Evolutionary conservation across 2,888 invertebrate genomes (phyloP), one percentile per base, ranked within the genome.

Genomic region (Taphrorychus bicolor): DNA sequence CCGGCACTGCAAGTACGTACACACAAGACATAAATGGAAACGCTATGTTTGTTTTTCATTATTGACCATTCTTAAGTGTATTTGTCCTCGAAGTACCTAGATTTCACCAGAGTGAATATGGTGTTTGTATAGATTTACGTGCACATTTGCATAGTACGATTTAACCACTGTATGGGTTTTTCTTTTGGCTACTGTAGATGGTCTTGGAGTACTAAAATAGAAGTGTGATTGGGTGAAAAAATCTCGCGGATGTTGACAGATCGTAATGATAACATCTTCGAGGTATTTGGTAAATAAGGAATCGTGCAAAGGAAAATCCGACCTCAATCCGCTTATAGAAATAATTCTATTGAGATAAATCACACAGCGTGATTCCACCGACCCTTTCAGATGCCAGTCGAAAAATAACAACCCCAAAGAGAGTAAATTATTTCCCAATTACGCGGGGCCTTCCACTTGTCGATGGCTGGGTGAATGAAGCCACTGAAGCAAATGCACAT

Each of bases 401-500:
- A 59, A 66, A 62, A 70, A 66, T 70, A 69, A 60, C 64, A 64
- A 65, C 59, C 68, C 70, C 62, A 51, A 69, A 48, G 66, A 54
- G 64, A 69, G 66, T 69, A 69, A 69, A 72, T 70, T 67, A 66
- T 70, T 70, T 58, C 70, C 69, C 70, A 72, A 66, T 62, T 69
- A 66, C 66, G 53, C 56, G 24, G 40, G 59, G 56, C 51, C 61
- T 40, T 32, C 61, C 67, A 67, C 67, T 67, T 67, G 67, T 67
- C 67, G 67, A 62, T 40, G 61, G 45, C 16, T 49, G 48, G 60
- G 58, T 81, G 79, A 81, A 81, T 79, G 75, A 72, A 71, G 51
- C 69, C 77, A 74, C 58, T 72, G 74, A 73, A 72, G 76, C 79
- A 80, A 59, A 71, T 78, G 74, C 79, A 79, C 80, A 80, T 81